Base-by-base conservation (phyloP, 2,888 invertebrate genomes). In the Tetragnatha montana region DNA sequence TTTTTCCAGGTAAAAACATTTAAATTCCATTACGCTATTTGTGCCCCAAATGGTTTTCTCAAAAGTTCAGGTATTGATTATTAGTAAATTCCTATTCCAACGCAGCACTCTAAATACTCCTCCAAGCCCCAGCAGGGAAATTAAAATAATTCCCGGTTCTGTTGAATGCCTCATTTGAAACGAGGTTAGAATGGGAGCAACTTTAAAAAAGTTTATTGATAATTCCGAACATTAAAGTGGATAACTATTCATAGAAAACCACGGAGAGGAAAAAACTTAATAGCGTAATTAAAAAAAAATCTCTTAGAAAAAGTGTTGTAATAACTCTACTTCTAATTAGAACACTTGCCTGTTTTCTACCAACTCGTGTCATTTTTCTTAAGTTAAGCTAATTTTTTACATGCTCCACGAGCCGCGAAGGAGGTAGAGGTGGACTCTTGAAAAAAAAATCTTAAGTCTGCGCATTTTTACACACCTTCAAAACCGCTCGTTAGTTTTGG, bases 311-410 rank as follows among this genome's bases (percentile, higher is more conserved):
- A 80, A 88, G 60, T 35, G 19, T 50, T 21, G 74, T 84, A 83
- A 88, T 84, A 87, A 81, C 74, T 88, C 82, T 68, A 51, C 60
- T 47, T 35, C 73, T 88, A 88, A 88, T 88, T 88, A 88, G 88
- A 88, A 84, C 14, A 7, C 83, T 83, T 74, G 50, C 71, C 50
- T 83, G 68, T 83, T 84, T 88, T 80, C 83, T 74, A 80, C 60
- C 49, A 74, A 82, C 76, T 47, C 22, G 47, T 84, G 51, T 82
- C 51, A 82, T 82, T 82, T 88, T 88, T 88, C 82, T 82, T 78
- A 68, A 78, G 60, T 68, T 68, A 68, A 51, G 50, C 69, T 51
- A 69, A 49, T 35, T 78, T 85, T 85, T 85, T 70, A 50, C 85
- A 75, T 87, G 76, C 68, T 75, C 74, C 17, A n/a, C 2, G 51